Evolutionary conservation across 2,888 invertebrate genomes (phyloP).

Genomic region (Cantharis nigra): DNA sequence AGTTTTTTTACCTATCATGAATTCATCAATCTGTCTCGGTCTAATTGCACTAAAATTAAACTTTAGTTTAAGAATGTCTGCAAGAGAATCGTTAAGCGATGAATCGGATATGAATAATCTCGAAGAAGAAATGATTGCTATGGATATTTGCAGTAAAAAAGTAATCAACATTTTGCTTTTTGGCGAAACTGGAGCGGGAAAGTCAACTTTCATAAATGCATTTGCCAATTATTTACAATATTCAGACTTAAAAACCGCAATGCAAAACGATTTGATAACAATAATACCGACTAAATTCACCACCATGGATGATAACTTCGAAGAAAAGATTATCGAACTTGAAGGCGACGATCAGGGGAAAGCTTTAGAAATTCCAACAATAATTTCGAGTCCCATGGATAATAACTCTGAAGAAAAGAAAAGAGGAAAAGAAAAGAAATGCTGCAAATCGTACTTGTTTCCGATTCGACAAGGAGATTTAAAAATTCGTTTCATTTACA

Average conservation of each 20-base stretch:
- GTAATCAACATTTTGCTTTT: slow-evolving; percentile 32
- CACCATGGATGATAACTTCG: slow-evolving; percentile 27
- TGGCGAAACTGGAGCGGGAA: slow-evolving; percentile 33
- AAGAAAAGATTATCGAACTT: not conserved
- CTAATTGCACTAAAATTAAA: not conserved
- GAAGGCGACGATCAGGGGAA: not conserved
- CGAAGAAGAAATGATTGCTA: not conserved
- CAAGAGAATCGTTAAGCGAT: not conserved
- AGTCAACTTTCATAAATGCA: slow-evolving; percentile 35
- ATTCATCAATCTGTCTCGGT: too few relatives aligned
- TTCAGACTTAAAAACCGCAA: slow-evolving; percentile 17
- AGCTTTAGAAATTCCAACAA: not conserved
- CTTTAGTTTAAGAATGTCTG: not conserved
- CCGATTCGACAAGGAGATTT: not conserved
- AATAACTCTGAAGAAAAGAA: too few relatives aligned
- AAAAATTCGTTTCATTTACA: slow-evolving; percentile 41
- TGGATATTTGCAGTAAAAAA: not conserved
- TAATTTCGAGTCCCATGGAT: too few relatives aligned
- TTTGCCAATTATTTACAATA: slow-evolving; percentile 29
- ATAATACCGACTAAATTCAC: slow-evolving; percentile 31
- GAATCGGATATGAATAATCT: not conserved
- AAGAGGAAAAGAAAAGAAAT: too few relatives aligned
- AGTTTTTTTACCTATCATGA: too few relatives aligned
- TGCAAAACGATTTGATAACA: slow-evolving; percentile 12
- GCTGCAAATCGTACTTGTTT: not conserved